Base-by-base conservation (phyloP, 2,113 vertebrate species). In the Psilopsiagon aurifrons region DNA sequence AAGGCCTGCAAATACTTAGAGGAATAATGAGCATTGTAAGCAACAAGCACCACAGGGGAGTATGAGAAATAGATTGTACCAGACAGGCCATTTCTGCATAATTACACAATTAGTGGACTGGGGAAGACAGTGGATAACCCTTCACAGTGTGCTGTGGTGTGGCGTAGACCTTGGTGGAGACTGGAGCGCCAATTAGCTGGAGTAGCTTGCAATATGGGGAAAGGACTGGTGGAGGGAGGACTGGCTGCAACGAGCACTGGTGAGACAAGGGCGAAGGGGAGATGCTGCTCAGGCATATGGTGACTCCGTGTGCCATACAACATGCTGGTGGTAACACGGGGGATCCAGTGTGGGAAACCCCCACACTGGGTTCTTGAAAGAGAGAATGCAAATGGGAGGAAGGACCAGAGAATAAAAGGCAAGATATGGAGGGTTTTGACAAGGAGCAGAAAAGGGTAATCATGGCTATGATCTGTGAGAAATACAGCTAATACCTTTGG, bases 401-500 rank as follows among this genome's bases (percentile, higher is more conserved):
- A 90, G 94, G 94, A 97, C 88, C 90, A 49, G 87, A 96, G 90
- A 78, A 62, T 28, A 7, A 62, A 76, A 11, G 27, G 49, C 0
- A 2, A 87, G 57, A 43, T 1, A 43, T 1, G 9, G 35, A 90
- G 46, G 66, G 33, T 8, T 86, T 55, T 83, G 80, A 73, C 94
- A 96, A 89, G 2, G 27, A 93, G 85, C 94, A 97, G 95, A 95
- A 93, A 95, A 94, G 94, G 92, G 94, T 95, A 96, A 91, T 97
- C 89, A 96, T 74, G 75, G 86, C 88, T 95, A 97, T 92, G 96
- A 98, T 91, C 95, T 95, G 95, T 23, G 22, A 97, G 89, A 96
- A 97, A 96, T 93, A 77, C 82, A 93, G 91, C 78, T 92, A 90
- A 83, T 96, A 97, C 96, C 97, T 98, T 96, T 97, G 96, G 97